Base-by-base conservation (phyloP, 2,797 vertebrate species). In the Buceros bicornis region DNA sequence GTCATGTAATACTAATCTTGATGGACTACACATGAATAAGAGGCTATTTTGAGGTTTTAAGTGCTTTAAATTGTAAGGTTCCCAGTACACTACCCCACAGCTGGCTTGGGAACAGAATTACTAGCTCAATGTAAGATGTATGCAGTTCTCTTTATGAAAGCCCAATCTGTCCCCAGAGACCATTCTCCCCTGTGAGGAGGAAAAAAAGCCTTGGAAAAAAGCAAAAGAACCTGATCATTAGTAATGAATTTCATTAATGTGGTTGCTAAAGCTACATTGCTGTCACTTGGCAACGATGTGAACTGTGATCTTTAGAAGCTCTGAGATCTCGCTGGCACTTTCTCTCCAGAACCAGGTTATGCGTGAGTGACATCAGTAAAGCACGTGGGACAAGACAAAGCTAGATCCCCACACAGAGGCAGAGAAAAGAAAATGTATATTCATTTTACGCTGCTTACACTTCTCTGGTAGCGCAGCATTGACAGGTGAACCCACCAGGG, bases 11-110 rank as follows among this genome's bases (percentile, higher is more conserved):
- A 83, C 65, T 93, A 95, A 76, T 80, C 72, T 72, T 74, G 82
- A 79, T 43, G 66, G 42, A 78, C 61, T 78, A 31, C 61, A 51
- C 85, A 86, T 62, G 90, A 95, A 91, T 91, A 95, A 93, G 93
- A 86, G n/a, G 69, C 72, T 96, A 94, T 97, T 94, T 86, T 94
- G 91, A 94, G 76, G 76, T 74, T 67, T 3, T 88, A 91, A 95
- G 93, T 93, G 76, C 93, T 95, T 96, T 81, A 90, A 95, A 95
- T 94, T 95, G 85, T 83, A 90, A 95, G 93, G 72, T 87, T 94
- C 85, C 57, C 65, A 83, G 57, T 58, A 54, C 53, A 40, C 22
- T 70, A 50, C 60, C 67, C 84, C 85, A 82, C 90, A 83, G 79
- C 76, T 88, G 72, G 87, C 79, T 93, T 74, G 57, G 61, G 82